Evolutionary conservation across 2,113 vertebrate genomes (phyloP).

Genomic region (Tragelaphus imberbis): DNA sequence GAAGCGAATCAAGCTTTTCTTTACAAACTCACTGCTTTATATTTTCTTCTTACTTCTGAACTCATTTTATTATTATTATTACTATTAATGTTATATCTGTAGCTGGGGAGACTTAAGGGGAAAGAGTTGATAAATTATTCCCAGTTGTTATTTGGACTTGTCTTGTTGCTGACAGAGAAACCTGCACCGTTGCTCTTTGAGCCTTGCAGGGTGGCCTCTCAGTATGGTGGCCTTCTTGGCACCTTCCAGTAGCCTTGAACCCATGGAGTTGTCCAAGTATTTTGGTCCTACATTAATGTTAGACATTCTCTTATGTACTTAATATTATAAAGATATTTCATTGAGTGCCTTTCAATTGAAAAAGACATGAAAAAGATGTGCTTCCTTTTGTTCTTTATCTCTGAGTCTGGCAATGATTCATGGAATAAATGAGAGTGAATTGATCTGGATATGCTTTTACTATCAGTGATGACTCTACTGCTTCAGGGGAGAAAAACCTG

Average conservation of each 20-base stretch:
- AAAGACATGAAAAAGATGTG: slow-evolving; percentile 2
- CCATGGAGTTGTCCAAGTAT: neutral
- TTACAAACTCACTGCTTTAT: neutral
- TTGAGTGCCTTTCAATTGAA: neutral
- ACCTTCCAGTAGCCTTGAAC: neutral
- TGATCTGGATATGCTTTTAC: neutral
- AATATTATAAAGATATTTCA: slow-evolving; percentile 24
- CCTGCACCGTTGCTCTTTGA: neutral
- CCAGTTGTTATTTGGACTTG: neutral
- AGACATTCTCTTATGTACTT: slow-evolving; percentile 9
- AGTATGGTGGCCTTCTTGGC: neutral
- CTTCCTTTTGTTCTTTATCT: slow-evolving; percentile 31
- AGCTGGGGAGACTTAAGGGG: neutral
- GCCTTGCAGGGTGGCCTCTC: neutral
- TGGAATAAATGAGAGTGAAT: neutral
- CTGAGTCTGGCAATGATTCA: neutral
- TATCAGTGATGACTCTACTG: neutral
- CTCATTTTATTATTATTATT: neutral
- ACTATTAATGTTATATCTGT: neutral
- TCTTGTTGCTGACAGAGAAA: neutral
- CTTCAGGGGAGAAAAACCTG: neutral
- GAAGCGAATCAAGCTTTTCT: neutral
- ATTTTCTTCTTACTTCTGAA: slow-evolving; percentile 42
- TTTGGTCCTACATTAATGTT: neutral
- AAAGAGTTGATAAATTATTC: neutral